Percentiles rank a stretch among this genome's conserved stretches.
Conservation (phyloP, 2,888 invertebrate genomes). For the Acleris sparsana region DNA sequence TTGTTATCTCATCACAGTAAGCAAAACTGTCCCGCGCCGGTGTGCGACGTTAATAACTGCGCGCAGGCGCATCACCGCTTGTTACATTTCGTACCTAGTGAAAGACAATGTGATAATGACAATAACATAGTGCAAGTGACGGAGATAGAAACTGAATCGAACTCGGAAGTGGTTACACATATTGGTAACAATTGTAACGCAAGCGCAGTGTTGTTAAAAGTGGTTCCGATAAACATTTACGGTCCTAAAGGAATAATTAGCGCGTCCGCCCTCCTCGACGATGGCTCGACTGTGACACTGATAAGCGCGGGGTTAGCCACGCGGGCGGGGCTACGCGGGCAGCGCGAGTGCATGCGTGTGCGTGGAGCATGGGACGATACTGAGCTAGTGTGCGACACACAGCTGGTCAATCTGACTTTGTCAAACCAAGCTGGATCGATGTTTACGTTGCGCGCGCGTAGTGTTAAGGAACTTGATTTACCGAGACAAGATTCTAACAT, state of each 20-base stretch:
- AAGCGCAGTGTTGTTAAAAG: slow-evolving; percentile 39
- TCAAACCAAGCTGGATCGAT: slow-evolving; percentile 33
- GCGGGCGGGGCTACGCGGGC: slow-evolving; percentile 40
- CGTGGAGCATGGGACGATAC: slow-evolving; percentile 40
- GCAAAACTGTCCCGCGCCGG: slow-evolving; percentile 31
- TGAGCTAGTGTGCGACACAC: slow-evolving; percentile 32
- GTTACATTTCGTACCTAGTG: slow-evolving; percentile 30
- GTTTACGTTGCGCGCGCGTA: slow-evolving; percentile 38
- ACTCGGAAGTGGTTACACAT: slow-evolving; percentile 20
- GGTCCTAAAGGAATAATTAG: slow-evolving; percentile 40
- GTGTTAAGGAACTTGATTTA: slow-evolving; percentile 41
- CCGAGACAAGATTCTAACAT: slow-evolving; percentile 38
- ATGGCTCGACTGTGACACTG: slow-evolving; percentile 44
- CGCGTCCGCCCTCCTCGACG: slow-evolving; percentile 42
- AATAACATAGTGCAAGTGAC: not conserved
- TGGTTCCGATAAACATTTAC: slow-evolving; percentile 39
- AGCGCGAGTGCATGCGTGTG: slow-evolving; percentile 38
- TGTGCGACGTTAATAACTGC: slow-evolving; percentile 37
- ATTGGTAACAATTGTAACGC: not conserved
- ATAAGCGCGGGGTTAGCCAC: slow-evolving; percentile 38
- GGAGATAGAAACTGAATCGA: not conserved
- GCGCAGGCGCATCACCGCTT: slow-evolving; percentile 37
- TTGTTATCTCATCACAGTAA: not conserved
- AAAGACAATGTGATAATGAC: not conserved
- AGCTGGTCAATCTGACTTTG: slow-evolving; percentile 33